Evolutionary conservation across 2,113 vertebrate genomes (phyloP).

Genomic region (Trachemys scripta): DNA sequence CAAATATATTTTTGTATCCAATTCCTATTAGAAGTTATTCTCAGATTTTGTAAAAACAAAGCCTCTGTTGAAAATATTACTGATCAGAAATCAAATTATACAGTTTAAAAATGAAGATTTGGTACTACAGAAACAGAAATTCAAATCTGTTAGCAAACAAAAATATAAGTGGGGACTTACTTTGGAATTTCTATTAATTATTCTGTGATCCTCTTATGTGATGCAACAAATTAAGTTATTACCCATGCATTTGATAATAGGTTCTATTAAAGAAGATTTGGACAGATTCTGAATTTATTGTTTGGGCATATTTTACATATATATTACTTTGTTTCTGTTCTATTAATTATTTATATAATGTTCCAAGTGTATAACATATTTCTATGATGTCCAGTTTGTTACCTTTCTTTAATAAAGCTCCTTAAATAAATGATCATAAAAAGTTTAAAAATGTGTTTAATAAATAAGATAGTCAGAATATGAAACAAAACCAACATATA

Average conservation of each 20-base stretch:
- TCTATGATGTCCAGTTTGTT: neutral
- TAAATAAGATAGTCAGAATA: neutral
- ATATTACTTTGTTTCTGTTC: neutral
- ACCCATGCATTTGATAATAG: neutral
- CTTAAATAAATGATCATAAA: neutral
- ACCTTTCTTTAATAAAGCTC: neutral
- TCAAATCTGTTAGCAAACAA: neutral
- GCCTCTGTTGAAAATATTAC: neutral
- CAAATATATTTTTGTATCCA: neutral
- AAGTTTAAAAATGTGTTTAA: neutral
- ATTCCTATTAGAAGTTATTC: neutral
- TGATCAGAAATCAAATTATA: neutral
- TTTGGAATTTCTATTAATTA: neutral
- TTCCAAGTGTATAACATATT: neutral
- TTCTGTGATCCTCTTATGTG: neutral
- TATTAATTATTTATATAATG: neutral
- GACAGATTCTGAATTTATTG: neutral
- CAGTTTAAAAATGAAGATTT: neutral
- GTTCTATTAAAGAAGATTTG: neutral
- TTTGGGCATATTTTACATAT: neutral
- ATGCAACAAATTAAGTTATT: neutral
- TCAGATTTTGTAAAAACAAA: neutral
- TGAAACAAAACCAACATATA: neutral
- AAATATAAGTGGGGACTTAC: neutral
- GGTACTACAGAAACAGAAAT: neutral